These are phyloP conservation scores for Zootermopsis nevadensis DNA, from an alignment of 2,888 invertebrate species.

Conservation along the genomic window DNA sequence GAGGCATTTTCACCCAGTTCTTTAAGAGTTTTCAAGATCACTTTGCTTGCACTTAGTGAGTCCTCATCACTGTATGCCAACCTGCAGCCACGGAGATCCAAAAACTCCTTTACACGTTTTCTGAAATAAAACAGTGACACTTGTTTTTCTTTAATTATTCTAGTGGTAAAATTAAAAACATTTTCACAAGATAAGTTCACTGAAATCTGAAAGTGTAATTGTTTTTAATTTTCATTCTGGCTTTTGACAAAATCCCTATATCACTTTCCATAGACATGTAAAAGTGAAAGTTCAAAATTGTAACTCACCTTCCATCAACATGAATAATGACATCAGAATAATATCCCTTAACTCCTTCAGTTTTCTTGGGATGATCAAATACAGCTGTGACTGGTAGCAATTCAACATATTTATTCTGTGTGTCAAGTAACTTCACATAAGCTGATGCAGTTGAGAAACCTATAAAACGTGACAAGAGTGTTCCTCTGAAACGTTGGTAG, in stretches of 20 bases:
- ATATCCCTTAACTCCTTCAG: constrained; percentile 68
- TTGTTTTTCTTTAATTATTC: too few relatives aligned
- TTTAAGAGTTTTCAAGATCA: constrained; percentile 67
- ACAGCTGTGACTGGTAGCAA: constrained; percentile 71
- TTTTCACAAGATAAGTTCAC: too few relatives aligned
- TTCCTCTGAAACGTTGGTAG: too few relatives aligned
- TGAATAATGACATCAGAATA: constrained; percentile 73
- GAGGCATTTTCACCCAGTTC: constrained; percentile 71
- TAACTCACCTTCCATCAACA: constrained; percentile 69
- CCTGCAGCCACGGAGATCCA: constrained; percentile 69
- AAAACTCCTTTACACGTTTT: constrained; percentile 68
- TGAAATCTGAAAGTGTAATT: too few relatives aligned
- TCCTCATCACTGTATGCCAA: constrained; percentile 69
- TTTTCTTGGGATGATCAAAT: constrained; percentile 69
- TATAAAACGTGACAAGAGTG: constrained; percentile 58
- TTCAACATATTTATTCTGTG: constrained; percentile 63
- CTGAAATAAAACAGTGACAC: constrained; percentile 56
- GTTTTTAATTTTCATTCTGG: too few relatives aligned
- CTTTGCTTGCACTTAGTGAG: constrained; percentile 69
- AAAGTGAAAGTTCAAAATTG: not conserved
- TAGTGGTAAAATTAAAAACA: too few relatives aligned
- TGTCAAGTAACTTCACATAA: constrained; percentile 65
- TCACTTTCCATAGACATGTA: too few relatives aligned
- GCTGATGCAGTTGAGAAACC: constrained; percentile 71
- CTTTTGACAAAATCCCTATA: too few relatives aligned